Evolutionary conservation across 2,113 vertebrate species (phyloP), one percentile per base, ranked within the genome.

Genomic region (Crotalus horridus): DNA sequence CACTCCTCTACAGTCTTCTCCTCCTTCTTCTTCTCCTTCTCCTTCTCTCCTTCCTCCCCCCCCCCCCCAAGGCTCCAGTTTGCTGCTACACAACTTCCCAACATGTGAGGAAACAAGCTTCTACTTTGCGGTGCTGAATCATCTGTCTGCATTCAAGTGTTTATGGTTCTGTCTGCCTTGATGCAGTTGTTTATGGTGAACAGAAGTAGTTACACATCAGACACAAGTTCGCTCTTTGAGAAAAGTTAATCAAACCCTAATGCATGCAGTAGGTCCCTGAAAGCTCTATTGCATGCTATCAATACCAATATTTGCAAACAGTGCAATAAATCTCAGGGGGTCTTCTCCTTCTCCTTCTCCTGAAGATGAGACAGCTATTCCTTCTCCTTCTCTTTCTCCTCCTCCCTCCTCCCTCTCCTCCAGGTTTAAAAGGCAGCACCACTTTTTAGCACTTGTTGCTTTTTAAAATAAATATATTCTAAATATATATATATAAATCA

Each of bases 401-500:
- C 8, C 48, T 51, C 48, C 8, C 48, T 51, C 48, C 48, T 51
- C 7, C 48, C 8, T 51, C 48, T 51, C 48, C 15, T 55, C 1
- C 24, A 29, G 33, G 15, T 81, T 81, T 20, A 81, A 20, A 81
- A 81, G 20, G 33, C n/a, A 81, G 69, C 7, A 81, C 2, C 17
- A 20, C 7, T 39, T n/a, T 29, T 74, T 33, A 33, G n/a, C 29
- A 17, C 7, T 74, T 17, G n/a, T 74, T 20, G 29, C 29, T 74
- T 74, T 74, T 74, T 74, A 29, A 29, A 64, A 64, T 74, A 17
- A 74, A 74, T 33, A 74, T n/a, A n/a, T 69, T n/a, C 15, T 69
- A n/a, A 13, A 13, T 9, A 59, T 8, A 24, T 24, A 13, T 95
- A 97, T 96, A 96, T 23, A 96, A 97, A 97, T 97, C 96, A 6